Percentiles rank a stretch among this genome's conserved stretches.
Conservation (phyloP, 2,888 invertebrate genomes). For the Lissonota sp. region DNA sequence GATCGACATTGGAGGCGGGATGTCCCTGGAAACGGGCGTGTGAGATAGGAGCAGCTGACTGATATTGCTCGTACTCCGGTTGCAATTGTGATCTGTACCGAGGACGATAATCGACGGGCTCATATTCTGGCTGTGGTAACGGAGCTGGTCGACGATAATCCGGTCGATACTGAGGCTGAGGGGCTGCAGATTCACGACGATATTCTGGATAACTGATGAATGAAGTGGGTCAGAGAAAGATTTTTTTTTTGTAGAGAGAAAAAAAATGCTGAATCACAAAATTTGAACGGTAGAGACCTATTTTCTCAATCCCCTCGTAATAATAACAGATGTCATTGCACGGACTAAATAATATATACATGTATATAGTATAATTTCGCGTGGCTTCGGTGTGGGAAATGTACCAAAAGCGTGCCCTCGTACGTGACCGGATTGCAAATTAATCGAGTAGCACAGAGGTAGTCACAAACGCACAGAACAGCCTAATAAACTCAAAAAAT, state of each 20-base stretch:
- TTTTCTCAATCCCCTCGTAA: too few relatives aligned
- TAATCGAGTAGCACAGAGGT: constrained; percentile 24
- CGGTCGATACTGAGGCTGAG: constrained; percentile 72
- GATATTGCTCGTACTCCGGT: constrained; percentile 78
- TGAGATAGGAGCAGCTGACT: constrained; percentile 68
- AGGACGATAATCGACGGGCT: constrained; percentile 77
- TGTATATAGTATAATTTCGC: constrained; percentile 2
- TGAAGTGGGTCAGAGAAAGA: not conserved
- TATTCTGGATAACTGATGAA: constrained; percentile 61
- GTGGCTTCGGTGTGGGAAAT: not conserved
- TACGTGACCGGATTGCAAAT: constrained; percentile 51
- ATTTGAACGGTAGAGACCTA: too few relatives aligned
- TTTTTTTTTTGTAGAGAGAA: constrained; percentile 1
- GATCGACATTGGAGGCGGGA: constrained; percentile 90
- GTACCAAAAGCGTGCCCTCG: constrained; percentile 35
- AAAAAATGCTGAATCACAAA: not conserved
- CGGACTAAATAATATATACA: not conserved
- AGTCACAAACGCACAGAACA: constrained; percentile 26
- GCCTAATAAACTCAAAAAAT: constrained; percentile 30
- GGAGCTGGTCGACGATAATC: constrained; percentile 74
- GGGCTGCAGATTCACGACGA: constrained; percentile 66
- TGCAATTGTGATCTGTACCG: constrained; percentile 81
- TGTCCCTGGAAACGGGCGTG: constrained; percentile 84
- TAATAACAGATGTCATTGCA: not conserved
- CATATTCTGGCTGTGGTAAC: constrained; percentile 68